A percentile compares a stretch with the other conserved stretches of the same genome.
These are phyloP conservation scores for Cossypha dichroa DNA, from an alignment of 2,797 vertebrate species.

Conservation along the genomic window DNA sequence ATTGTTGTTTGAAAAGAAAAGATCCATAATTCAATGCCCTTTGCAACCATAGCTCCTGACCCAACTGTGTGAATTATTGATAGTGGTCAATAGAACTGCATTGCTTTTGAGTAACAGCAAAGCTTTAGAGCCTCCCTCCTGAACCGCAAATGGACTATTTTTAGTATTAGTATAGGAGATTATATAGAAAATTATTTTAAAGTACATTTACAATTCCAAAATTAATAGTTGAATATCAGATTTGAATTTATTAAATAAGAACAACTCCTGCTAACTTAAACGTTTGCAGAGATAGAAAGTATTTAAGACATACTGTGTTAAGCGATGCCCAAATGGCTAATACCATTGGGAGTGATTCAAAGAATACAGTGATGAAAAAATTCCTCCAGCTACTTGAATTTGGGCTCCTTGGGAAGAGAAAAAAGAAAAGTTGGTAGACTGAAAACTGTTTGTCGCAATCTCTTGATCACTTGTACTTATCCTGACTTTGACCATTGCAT, in stretches of 20 bases:
- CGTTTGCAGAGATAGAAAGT: background rate
- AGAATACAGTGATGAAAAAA: background rate
- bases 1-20: background rate
- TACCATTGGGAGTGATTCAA: background rate
- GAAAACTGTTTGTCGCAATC: background rate
- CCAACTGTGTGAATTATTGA: background rate
- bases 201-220: background rate
- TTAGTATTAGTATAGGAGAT: background rate
- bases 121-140: background rate
- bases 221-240: background rate
- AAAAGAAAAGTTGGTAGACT: background rate
- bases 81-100: background rate
- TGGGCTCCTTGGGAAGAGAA: background rate
- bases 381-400: background rate
- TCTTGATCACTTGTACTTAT: background rate
- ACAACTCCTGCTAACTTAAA: background rate
- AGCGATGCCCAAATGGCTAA: background rate
- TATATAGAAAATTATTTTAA: background rate
- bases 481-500: background rate
- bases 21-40: constrained; percentile 1
- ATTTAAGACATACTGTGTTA: background rate
- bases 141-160: background rate
- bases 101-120: background rate
- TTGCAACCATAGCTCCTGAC: background rate
- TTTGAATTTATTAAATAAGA: background rate